Evolutionary conservation across 2,797 vertebrate genomes (phyloP).

Genomic region (Hoplostethus mediterraneus): DNA sequence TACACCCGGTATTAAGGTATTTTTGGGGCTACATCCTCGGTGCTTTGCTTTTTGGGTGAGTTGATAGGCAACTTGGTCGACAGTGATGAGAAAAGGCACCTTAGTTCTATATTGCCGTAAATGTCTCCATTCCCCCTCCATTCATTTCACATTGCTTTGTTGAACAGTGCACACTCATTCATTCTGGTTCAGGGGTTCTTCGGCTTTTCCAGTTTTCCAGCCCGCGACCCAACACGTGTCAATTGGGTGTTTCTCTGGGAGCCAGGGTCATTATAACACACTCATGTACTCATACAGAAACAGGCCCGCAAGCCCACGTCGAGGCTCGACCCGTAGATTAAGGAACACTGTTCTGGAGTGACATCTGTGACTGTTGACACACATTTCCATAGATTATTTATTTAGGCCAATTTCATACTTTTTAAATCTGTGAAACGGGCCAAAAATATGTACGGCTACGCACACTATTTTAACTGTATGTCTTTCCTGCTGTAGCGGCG

Average conservation of each 20-base stretch:
- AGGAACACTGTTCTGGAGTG: constrained; percentile 49
- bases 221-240: background rate
- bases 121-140: too few species aligned
- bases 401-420: constrained; percentile 76
- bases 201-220: background rate
- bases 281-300: constrained; percentile 14
- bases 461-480: constrained; percentile 68
- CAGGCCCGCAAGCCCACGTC: constrained; percentile 28
- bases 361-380: constrained; percentile 70
- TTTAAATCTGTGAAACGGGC: constrained; percentile 59
- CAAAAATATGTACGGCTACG: constrained; percentile 41
- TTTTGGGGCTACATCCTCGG: too few species aligned
- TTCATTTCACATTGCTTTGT: background rate
- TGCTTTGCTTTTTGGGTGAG: too few species aligned
- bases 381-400: constrained; percentile 72
- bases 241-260: background rate
- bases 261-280: background rate
- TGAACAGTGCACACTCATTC: background rate
- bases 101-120: background rate
- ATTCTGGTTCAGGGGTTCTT: background rate
- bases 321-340: constrained; percentile 14
- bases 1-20: too few species aligned
- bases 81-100: too few species aligned
- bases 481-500: constrained; percentile 42
- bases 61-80: too few species aligned